phyloP scores from a whole-genome alignment of 2,888 invertebrate genomes.

The Rosalia funebris region DNA sequence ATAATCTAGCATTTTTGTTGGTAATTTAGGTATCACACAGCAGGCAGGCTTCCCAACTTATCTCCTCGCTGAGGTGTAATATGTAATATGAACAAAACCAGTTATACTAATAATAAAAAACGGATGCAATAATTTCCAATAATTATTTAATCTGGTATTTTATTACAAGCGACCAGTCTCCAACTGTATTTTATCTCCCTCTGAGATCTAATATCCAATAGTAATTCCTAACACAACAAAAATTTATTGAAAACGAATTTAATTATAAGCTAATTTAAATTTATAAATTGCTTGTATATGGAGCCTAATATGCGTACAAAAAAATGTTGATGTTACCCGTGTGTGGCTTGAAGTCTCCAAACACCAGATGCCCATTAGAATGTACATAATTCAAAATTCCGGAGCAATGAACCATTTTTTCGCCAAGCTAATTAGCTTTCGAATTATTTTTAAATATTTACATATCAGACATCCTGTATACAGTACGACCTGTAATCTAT shows the following conservation, averaged over 20 bases:
- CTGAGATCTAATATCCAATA: not conserved
- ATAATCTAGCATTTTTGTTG: not conserved
- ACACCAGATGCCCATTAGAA: not conserved
- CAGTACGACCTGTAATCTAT: too few species aligned
- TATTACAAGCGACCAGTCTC: not conserved
- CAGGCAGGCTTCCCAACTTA: not conserved
- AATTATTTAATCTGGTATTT: not conserved
- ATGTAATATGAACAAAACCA: not conserved
- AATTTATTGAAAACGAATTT: not conserved
- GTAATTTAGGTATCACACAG: not conserved
- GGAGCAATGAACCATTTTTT: not conserved
- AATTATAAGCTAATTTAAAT: not conserved
- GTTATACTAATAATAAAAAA: not conserved
- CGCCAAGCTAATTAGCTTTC: not conserved
- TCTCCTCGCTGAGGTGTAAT: not conserved
- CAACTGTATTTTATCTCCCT: not conserved
- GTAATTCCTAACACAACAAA: not conserved
- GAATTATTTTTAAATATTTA: not conserved
- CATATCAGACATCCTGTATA: too few species aligned
- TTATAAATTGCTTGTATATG: not conserved
- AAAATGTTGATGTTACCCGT: not conserved
- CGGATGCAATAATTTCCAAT: not conserved
- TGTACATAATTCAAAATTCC: not conserved
- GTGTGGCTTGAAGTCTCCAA: not conserved
- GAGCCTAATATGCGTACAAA: not conserved